Evolutionary conservation across 2,888 invertebrate genomes (phyloP).

Genomic region (Oconnorella tubifera): DNA sequence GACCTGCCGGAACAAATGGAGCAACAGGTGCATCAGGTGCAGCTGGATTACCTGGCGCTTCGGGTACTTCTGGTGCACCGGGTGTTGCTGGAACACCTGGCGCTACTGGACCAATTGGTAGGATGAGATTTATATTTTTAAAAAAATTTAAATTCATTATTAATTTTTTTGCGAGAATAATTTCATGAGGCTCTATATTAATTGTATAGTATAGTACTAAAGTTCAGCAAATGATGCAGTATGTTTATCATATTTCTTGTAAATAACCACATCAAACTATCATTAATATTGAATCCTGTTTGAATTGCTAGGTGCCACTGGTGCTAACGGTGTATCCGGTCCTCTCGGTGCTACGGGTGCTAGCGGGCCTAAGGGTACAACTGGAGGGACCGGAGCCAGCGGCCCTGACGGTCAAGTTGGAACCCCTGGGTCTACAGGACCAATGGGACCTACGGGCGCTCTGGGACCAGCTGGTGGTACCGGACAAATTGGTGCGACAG

Average conservation of each 20-base stretch:
- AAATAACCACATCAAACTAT: too few species aligned
- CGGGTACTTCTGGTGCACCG: not conserved
- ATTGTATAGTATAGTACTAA: too few species aligned
- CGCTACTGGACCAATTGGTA: conserved; percentile 5
- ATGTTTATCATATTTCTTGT: too few species aligned
- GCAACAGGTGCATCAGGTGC: conserved; percentile 23
- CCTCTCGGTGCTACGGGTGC: not conserved
- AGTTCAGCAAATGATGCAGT: too few species aligned
- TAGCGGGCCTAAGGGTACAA: not conserved
- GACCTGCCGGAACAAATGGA: conserved; percentile 26
- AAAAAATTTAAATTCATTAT: too few species aligned
- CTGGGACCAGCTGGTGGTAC: conserved; percentile 10
- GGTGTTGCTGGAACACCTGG: conserved; percentile 4
- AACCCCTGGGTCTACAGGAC: conserved; percentile 1
- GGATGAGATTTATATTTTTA: too few species aligned
- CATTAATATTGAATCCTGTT: too few species aligned
- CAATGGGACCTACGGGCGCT: conserved; percentile 16
- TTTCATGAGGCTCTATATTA: too few species aligned
- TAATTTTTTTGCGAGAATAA: too few species aligned
- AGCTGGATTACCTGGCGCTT: conserved; percentile 18
- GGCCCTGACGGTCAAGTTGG: conserved; percentile 5
- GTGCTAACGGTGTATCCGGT: not conserved
- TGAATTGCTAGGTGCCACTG: not conserved
- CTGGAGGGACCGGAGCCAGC: conserved; percentile 6
- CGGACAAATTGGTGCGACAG: not conserved